Conservation (phyloP, 2,797 vertebrate genomes). For the Bryconaethiops microstoma region DNA sequence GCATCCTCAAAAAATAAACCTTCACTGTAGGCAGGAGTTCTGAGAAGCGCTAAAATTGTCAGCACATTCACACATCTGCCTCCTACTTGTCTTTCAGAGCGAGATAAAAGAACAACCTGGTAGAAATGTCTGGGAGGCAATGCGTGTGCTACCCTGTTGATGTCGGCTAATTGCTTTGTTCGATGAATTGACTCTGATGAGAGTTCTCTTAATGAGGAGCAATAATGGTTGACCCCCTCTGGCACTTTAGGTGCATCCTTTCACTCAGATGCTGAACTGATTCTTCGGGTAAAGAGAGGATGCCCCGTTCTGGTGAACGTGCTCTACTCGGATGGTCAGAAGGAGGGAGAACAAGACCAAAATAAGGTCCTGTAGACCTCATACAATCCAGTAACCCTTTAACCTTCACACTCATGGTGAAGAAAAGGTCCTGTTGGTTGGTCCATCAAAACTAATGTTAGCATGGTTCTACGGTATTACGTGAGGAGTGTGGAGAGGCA, state of each 20-base stretch:
- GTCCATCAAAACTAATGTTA: too few relatives aligned
- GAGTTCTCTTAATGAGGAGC: conserved; percentile 19
- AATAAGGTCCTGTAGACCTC: not conserved
- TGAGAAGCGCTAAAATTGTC: not conserved
- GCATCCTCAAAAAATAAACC: not conserved
- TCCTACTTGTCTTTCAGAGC: not conserved
- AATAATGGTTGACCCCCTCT: not conserved
- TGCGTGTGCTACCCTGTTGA: not conserved
- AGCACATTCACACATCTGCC: not conserved
- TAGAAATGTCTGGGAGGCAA: not conserved
- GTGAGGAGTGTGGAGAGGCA: too few relatives aligned
- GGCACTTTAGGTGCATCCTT: not conserved
- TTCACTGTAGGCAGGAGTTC: not conserved
- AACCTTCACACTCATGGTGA: too few relatives aligned
- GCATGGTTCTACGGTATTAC: too few relatives aligned
- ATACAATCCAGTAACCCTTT: too few relatives aligned
- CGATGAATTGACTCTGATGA: conserved; percentile 12
- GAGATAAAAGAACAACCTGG: conserved; percentile 3
- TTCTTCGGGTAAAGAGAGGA: not conserved
- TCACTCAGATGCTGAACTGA: not conserved
- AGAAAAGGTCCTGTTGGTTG: too few relatives aligned
- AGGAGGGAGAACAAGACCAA: not conserved
- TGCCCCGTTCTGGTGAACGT: not conserved
- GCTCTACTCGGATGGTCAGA: not conserved
- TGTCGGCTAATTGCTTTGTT: conserved; percentile 18